Evolutionary conservation across 1,140 invertebrate species (phyloP).

Genomic region (Temnothorax curvispinosus): DNA sequence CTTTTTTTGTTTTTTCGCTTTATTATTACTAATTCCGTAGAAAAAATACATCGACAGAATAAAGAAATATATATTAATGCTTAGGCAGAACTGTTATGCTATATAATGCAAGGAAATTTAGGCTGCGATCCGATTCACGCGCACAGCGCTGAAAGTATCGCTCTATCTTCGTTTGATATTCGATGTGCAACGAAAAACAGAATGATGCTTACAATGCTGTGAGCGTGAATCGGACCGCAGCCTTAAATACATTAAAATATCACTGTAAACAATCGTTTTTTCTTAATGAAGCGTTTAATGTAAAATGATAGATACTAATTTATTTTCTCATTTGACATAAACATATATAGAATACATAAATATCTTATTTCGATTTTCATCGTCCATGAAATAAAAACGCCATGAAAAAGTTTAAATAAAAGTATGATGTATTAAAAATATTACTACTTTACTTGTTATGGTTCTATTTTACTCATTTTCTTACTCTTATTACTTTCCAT

Average conservation of each 20-base stretch:
- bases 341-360: neutral
- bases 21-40: slow-evolving; percentile 1
- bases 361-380: neutral
- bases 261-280: neutral
- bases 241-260: too few species aligned
- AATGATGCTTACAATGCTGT: too few species aligned
- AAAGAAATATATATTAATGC: slow-evolving; percentile 3
- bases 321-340: neutral
- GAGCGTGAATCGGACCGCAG: too few species aligned
- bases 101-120: neutral
- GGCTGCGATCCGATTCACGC: too few species aligned
- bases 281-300: neutral
- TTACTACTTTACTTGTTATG: too few species aligned
- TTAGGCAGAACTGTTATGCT: neutral
- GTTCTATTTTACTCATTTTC: too few species aligned
- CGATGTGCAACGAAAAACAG: too few species aligned
- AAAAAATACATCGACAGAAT: neutral
- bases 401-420: too few species aligned
- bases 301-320: neutral
- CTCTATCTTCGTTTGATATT: too few species aligned
- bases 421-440: too few species aligned
- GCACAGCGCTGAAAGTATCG: too few species aligned
- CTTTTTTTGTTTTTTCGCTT: neutral
- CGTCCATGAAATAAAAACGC: too few species aligned
- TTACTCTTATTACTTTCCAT: slow-evolving; percentile 16